These are phyloP conservation scores for Microplitis manilae DNA, from an alignment of 2,888 invertebrate species.

Conservation along the genomic window DNA sequence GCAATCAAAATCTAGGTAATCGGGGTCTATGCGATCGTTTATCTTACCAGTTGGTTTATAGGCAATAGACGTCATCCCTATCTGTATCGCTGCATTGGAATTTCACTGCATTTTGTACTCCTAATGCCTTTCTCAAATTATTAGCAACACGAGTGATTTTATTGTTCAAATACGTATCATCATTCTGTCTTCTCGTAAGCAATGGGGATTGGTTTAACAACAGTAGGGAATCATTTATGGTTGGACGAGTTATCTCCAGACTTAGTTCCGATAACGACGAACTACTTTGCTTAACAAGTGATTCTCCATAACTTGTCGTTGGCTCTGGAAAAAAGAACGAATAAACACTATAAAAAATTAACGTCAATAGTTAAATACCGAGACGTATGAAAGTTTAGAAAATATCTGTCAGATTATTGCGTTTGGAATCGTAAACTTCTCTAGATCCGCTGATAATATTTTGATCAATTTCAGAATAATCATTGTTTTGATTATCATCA, in stretches of 20 bases:
- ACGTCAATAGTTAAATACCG: too few relatives aligned
- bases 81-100: constrained; percentile 23
- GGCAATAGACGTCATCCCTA: too few relatives aligned
- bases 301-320: too few relatives aligned
- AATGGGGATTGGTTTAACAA: constrained; percentile 40
- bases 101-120: constrained; percentile 16
- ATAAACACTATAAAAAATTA: too few relatives aligned
- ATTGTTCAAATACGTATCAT: constrained; percentile 35
- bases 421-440: constrained; percentile 34
- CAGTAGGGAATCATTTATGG: constrained; percentile 34
- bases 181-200: constrained; percentile 23
- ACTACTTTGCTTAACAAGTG: constrained; percentile 35
- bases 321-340: too few relatives aligned
- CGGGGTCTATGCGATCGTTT: too few relatives aligned
- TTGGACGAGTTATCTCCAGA: constrained; percentile 35
- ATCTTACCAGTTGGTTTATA: too few relatives aligned
- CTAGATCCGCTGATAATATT: constrained; percentile 27
- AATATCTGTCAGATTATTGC: constrained; percentile 18
- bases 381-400: too few relatives aligned
- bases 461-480: constrained; percentile 33
- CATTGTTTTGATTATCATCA: constrained; percentile 32
- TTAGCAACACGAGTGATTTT: constrained; percentile 39
- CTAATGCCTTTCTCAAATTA: constrained; percentile 35
- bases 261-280: constrained; percentile 36
- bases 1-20: too few relatives aligned